Percentiles rank a stretch among this genome's conserved stretches.
These are phyloP conservation scores for Oscheius sp. DNA, from an alignment of 2,888 invertebrate species.

Conservation along the genomic window DNA sequence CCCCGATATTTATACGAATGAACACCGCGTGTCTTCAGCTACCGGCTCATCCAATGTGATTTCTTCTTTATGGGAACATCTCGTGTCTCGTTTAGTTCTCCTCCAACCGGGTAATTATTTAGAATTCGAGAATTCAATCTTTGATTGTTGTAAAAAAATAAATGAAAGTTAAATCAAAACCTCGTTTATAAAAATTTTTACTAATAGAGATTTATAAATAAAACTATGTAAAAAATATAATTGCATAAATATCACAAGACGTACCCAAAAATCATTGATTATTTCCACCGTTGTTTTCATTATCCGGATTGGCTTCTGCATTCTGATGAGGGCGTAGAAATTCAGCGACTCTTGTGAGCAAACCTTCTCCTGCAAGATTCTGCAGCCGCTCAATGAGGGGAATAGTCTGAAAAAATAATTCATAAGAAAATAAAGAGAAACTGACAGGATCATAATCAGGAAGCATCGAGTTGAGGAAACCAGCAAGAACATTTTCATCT, in stretches of 20 bases:
- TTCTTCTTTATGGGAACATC: no score
- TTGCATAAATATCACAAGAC: neutral
- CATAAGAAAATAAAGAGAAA: neutral
- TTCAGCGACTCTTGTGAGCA: no score
- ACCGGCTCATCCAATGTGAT: no score
- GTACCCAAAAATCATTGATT: no score
- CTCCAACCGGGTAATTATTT: neutral
- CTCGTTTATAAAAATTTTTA: no score
- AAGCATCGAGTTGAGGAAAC: constrained; percentile 43
- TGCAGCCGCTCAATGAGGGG: neutral
- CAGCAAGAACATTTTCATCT: constrained; percentile 31
- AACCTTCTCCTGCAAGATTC: neutral
- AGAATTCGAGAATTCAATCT: neutral
- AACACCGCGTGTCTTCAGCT: no score
- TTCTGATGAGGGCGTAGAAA: no score
- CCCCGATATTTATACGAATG: no score
- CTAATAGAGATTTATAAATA: neutral
- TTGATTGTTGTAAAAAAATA: neutral
- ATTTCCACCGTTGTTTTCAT: no score
- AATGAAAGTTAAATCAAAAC: no score
- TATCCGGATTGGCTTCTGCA: no score
- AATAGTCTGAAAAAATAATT: neutral
- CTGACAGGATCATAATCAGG: constrained; percentile 42
- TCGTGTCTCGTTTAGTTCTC: no score
- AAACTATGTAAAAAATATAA: neutral